phyloP scores from a whole-genome alignment of 2,113 vertebrate species.

The Bucco capensis region DNA sequence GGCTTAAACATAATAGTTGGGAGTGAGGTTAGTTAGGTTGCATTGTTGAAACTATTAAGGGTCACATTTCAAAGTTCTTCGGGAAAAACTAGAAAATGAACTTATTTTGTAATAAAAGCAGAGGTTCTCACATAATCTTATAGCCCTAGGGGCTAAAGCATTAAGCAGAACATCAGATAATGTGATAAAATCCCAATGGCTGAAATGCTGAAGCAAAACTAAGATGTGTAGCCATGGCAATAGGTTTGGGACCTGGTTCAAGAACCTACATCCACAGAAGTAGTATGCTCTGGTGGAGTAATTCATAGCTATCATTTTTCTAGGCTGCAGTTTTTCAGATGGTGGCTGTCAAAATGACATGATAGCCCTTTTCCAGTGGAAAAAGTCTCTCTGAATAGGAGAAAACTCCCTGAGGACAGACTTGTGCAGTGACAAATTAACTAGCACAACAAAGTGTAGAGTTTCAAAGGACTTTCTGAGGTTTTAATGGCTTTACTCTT shows the following conservation, averaged over 20 bases:
- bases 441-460: not conserved
- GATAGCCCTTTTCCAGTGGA: not conserved
- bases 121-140: not conserved
- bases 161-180: not conserved
- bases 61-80: not conserved
- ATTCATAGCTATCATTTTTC: not conserved
- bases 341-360: not conserved
- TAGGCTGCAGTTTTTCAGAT: not conserved
- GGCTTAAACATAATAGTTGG: not conserved
- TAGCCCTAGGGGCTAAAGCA: not conserved
- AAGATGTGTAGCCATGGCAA: not conserved
- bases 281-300: not conserved
- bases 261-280: not conserved
- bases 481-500: not conserved
- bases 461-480: not conserved
- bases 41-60: not conserved
- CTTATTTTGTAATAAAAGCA: conserved; percentile 2
- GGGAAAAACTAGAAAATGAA: not conserved
- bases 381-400: not conserved
- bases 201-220: not conserved
- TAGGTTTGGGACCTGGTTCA: not conserved
- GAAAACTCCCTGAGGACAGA: not conserved
- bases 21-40: not conserved
- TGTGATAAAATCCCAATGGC: not conserved
- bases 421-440: not conserved